These are phyloP conservation scores for Microtus montanus DNA, from an alignment of 2,113 vertebrate species.

Conservation along the genomic window DNA sequence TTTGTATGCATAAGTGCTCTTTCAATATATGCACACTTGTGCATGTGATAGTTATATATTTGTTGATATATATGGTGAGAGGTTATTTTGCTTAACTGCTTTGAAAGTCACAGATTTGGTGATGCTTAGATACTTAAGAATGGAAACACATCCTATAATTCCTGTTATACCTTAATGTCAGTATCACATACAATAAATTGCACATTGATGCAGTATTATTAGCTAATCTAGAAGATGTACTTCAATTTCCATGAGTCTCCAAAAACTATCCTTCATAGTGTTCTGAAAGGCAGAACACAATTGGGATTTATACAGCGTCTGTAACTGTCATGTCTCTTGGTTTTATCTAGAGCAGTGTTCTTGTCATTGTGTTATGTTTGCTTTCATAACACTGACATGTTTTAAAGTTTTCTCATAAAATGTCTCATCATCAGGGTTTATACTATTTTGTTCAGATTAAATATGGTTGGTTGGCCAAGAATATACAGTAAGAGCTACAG, in stretches of 20 bases:
- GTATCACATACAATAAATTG: background rate
- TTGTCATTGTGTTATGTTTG: background rate
- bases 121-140: constrained; percentile 26
- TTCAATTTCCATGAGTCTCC: constrained; percentile 5
- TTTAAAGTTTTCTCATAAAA: background rate
- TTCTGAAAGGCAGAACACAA: background rate
- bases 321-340: no score
- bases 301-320: background rate
- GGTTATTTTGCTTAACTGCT: background rate
- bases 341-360: background rate
- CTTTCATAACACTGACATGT: background rate
- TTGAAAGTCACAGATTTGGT: constrained; percentile 44
- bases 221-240: background rate
- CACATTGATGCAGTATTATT: background rate
- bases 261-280: constrained; percentile 10
- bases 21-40: background rate
- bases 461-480: background rate
- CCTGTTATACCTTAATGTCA: background rate
- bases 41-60: no score
- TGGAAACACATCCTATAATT: background rate
- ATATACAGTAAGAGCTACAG: background rate
- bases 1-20: background rate
- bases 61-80: background rate
- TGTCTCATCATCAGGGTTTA: background rate
- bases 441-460: background rate